Evolutionary conservation across 2,888 invertebrate genomes (phyloP), one percentile per base, ranked within the genome.

Genomic region (Leptopterna dolabrata): DNA sequence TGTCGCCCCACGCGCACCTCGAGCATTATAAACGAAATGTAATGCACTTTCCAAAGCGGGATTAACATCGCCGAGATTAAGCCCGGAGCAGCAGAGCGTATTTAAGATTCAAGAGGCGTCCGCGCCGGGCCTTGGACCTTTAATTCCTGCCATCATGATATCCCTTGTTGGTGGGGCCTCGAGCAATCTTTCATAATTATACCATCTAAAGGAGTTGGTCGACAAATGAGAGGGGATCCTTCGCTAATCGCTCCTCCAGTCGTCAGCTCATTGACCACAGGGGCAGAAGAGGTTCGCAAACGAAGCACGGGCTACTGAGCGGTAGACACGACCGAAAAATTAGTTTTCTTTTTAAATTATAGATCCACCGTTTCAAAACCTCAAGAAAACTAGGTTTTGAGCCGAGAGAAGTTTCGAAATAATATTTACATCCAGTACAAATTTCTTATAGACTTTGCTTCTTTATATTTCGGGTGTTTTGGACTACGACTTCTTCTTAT

Each of bases 241-340:
- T 30, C 73, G 73, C 73, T 73, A 73, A 73, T 73, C 73, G 73
- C 36, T 36, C 73, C 73, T 73, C 19, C 73, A 73, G n/a, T 73
- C 73, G 73, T 73, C 73, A 73, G 73, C 73, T 73, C 73, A 73
- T 73, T 41, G 73, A 73, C 73, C 73, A 73, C 73, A 24, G 63
- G 27, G 13, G 63, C 63, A 24, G 63, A 11, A 19, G 63, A 24
- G 63, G 63, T 24, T 27, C n/a, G 51, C 63, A 19, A 63, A 63
- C 24, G 63, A 24, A 63, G 24, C 63, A 11, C 63, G 36, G 9
- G 63, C 63, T 63, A 63, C 63, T 63, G 63, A 63, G 63, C n/a
- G 24, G 63, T 11, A 63, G 24, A 13, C 63, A n/a, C n/a, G 4
- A 16, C n/a, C n/a, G 51, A 51, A 51, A 51, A 51, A 51, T n/a